A percentile compares a stretch with the other conserved stretches of the same genome.
phyloP scores from a whole-genome alignment of 2,888 invertebrate genomes.

The Cheilosia urbana region DNA sequence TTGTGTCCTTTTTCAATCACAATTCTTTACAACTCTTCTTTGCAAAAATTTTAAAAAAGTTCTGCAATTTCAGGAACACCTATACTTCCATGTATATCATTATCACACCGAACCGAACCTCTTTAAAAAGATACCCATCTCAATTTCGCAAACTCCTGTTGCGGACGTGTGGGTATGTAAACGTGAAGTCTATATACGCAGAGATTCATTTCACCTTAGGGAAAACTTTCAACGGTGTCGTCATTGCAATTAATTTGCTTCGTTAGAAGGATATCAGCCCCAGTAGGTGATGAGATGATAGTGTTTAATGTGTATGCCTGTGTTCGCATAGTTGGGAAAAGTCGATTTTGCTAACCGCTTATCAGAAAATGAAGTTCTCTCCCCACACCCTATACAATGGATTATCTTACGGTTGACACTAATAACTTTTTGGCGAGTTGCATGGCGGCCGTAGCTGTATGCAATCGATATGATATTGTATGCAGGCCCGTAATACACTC shows the following conservation, averaged over 20 bases:
- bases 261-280: slow-evolving; percentile 54
- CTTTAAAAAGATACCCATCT: slow-evolving; percentile 53
- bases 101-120: background rate
- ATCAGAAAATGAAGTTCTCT: slow-evolving; percentile 73
- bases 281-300: background rate
- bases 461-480: slow-evolving; percentile 57
- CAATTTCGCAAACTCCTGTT: slow-evolving; percentile 70
- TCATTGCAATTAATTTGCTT: slow-evolving; percentile 75
- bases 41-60: too few species aligned
- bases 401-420: slow-evolving; percentile 73
- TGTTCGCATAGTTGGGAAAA: slow-evolving; percentile 43
- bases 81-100: slow-evolving; percentile 10
- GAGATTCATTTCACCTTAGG: slow-evolving; percentile 72
- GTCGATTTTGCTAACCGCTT: slow-evolving; percentile 70
- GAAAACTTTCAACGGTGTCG: slow-evolving; percentile 75
- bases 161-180: slow-evolving; percentile 51
- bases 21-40: too few species aligned
- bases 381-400: slow-evolving; percentile 47
- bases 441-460: slow-evolving; percentile 23
- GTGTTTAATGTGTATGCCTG: background rate
- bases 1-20: too few species aligned
- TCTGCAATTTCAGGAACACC: too few species aligned
- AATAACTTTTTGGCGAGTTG: slow-evolving; percentile 67
- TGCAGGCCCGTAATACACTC: slow-evolving; percentile 54
- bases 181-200: slow-evolving; percentile 27